A percentile compares a stretch with the other conserved stretches of the same genome.
Conservation (phyloP, 2,888 invertebrate genomes). For the Protophormia terraenovae region DNA sequence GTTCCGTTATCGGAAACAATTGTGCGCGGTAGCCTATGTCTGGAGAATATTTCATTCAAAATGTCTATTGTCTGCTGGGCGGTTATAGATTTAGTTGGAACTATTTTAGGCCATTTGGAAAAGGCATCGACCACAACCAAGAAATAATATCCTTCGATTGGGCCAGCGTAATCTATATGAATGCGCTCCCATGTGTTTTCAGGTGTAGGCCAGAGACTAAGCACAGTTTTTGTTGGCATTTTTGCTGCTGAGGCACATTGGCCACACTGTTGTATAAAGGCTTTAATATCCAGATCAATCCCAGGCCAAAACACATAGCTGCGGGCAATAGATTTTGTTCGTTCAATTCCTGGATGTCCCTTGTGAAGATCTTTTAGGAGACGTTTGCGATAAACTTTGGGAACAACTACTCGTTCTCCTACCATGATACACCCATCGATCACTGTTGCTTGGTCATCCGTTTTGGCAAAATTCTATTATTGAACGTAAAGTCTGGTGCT, state of each 20-base stretch:
- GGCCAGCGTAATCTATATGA: conserved; percentile 80
- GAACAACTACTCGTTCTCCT: not conserved
- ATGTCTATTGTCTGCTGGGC: conserved; percentile 59
- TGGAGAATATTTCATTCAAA: conserved; percentile 63
- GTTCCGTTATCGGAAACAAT: conserved; percentile 26
- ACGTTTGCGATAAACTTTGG: not conserved
- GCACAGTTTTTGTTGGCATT: conserved; percentile 70
- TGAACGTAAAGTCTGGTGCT: not conserved
- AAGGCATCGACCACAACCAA: conserved; percentile 78
- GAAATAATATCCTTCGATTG: conserved; percentile 68
- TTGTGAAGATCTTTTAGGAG: conserved; percentile 7
- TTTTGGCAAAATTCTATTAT: not conserved
- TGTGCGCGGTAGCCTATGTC: conserved; percentile 58
- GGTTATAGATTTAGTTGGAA: conserved; percentile 67
- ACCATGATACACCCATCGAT: not conserved
- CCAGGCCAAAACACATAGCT: conserved; percentile 57
- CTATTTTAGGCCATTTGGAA: conserved; percentile 80
- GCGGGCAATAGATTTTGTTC: not conserved
- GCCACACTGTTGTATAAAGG: conserved; percentile 58
- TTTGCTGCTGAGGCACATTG: conserved; percentile 71
- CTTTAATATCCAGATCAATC: conserved; percentile 73
- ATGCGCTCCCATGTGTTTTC: conserved; percentile 76
- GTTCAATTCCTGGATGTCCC: conserved; percentile 3
- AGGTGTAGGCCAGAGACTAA: conserved; percentile 70
- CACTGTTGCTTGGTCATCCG: not conserved